Conservation (phyloP, 92 coral and sea anemone species). For the Phenganax stokvisi region DNA sequence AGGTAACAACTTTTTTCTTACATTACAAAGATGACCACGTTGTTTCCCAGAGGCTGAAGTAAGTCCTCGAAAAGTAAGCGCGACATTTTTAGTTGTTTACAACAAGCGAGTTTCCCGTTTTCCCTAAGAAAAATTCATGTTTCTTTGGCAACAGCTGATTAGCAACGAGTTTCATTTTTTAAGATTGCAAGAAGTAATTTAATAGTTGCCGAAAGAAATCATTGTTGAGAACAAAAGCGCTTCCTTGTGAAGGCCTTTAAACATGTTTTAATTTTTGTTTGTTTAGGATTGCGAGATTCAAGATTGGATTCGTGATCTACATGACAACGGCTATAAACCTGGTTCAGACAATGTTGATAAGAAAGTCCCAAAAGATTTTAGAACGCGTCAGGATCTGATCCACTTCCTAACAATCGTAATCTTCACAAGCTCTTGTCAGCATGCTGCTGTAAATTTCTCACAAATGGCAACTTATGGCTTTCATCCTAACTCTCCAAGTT, state of each 20-base stretch:
- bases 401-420: background rate
- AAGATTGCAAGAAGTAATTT: no score
- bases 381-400: background rate
- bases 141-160: no score
- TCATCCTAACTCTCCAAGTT: slow-evolving; percentile 11
- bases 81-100: no score
- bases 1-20: no score
- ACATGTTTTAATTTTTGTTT: background rate
- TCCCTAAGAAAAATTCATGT: no score
- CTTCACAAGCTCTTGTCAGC: background rate
- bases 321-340: slow-evolving; percentile 10
- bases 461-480: slow-evolving; percentile 7
- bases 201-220: background rate
- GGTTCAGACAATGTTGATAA: background rate
- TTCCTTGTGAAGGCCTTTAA: no score
- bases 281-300: slow-evolving; percentile 10
- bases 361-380: background rate
- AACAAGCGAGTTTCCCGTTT: no score
- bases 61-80: no score
- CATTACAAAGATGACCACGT: no score
- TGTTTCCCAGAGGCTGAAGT: no score
- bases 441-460: slow-evolving; percentile 4
- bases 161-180: no score
- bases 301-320: background rate
- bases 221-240: no score